Evolutionary conservation across 2,888 invertebrate species (phyloP).

Genomic region (Amphipoea lucens): DNA sequence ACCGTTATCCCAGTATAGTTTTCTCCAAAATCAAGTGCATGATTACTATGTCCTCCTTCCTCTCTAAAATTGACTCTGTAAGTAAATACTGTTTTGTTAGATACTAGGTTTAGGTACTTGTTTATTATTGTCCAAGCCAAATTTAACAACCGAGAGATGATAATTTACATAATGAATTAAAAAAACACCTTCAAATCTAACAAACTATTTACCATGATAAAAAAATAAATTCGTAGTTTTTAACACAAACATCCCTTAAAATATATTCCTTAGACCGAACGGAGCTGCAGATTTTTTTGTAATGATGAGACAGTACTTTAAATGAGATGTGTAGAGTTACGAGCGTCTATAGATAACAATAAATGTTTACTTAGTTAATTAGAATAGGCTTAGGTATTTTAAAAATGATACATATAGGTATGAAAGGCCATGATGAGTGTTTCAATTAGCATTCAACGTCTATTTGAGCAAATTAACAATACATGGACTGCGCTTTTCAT

Average conservation of each 20-base stretch:
- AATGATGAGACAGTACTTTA: neutral
- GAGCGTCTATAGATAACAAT: neutral
- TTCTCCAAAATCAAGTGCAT: neutral
- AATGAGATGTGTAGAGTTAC: neutral
- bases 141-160: neutral
- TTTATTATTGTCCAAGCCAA: conserved; percentile 10
- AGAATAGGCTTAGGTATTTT: neutral
- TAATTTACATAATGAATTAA: neutral
- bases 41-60: neutral
- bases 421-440: neutral
- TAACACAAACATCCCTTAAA: conserved; percentile 11
- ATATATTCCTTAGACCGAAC: neutral
- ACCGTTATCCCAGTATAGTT: neutral
- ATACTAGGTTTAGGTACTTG: neutral
- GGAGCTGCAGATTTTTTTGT: neutral
- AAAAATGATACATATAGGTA: neutral
- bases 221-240: conserved; percentile 32
- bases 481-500: neutral
- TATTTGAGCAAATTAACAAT: conserved; percentile 28
- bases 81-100: neutral
- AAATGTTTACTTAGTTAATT: conserved; percentile 2
- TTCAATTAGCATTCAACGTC: neutral
- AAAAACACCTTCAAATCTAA: neutral
- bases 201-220: conserved; percentile 1
- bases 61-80: conserved; percentile 1